Evolutionary conservation across 1,140 invertebrate genomes (phyloP).

Genomic region (Drosophila nannoptera): DNA sequence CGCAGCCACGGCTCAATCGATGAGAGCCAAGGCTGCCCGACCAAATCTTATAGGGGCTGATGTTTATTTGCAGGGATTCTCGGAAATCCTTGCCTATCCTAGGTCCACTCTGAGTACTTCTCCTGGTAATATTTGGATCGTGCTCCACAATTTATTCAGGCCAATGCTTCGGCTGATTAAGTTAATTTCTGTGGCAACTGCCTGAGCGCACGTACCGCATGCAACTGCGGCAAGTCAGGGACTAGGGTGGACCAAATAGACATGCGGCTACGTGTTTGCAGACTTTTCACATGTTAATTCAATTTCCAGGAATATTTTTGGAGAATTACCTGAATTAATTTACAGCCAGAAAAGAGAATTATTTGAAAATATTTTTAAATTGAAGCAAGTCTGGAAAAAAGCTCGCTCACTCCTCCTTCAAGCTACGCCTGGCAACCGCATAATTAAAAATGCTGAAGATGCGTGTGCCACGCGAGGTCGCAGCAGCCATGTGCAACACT

Average conservation of each 20-base stretch:
- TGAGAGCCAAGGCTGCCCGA: neutral
- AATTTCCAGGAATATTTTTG: slow-evolving; percentile 1
- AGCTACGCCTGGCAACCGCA: slow-evolving; percentile 28
- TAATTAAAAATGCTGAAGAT: slow-evolving; percentile 55
- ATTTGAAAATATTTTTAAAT: too few species aligned
- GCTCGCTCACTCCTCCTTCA: slow-evolving; percentile 17
- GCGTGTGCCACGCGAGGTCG: neutral
- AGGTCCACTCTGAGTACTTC: too few species aligned
- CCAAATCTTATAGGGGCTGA: too few species aligned
- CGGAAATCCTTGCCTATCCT: too few species aligned
- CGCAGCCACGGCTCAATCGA: neutral
- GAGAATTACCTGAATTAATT: neutral
- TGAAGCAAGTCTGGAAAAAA: neutral
- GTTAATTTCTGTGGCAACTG: slow-evolving; percentile 26
- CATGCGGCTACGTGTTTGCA: slow-evolving; percentile 1
- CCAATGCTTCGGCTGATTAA: slow-evolving; percentile 11
- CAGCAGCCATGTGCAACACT: slow-evolving; percentile 3
- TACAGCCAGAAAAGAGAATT: neutral
- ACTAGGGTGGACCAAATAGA: slow-evolving; percentile 2
- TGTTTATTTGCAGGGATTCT: too few species aligned
- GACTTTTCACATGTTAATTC: slow-evolving; percentile 14
- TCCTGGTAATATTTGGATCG: too few species aligned
- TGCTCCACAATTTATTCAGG: too few species aligned
- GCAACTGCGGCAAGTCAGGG: slow-evolving; percentile 1
- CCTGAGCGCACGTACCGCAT: slow-evolving; percentile 23